Evolutionary conservation across 1,140 invertebrate genomes (phyloP), one percentile per base, ranked within the genome.

Genomic region (Drosophila ficusphila): DNA sequence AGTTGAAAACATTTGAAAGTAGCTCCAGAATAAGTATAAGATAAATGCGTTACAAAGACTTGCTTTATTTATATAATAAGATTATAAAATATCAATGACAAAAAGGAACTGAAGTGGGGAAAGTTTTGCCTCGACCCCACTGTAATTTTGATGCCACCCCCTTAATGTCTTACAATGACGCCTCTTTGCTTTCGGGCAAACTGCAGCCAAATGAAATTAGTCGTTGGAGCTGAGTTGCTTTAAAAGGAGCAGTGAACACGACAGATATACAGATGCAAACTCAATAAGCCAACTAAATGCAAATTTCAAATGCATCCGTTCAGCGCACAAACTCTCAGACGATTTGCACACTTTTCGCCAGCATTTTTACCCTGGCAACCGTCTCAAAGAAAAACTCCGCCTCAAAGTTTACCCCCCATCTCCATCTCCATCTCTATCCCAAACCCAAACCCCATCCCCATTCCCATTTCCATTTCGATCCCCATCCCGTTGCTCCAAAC

Each of bases 281-380:
- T 67, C 36, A 67, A 68, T 68, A 52, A 68, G 46, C 47, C 61
- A 67, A 68, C 64, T 67, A 67, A 67, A 68, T 68, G 64, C 64
- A 52, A 67, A 68, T 67, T 39, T 65, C 19, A 46, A 62, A 64
- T 64, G 25, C 25, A 62, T 25, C 38, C 60, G 58, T 34, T 44
- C 33, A 25, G 8, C 48, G 23, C 16, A 60, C 38, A 29, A 8
- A 52, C 46, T 23, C 11, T 18, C 16, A 18, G 33, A 23, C 48
- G 36, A 25, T 46, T 46, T 18, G 16, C 47, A 39, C 27, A 27
- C 36, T 19, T 39, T 39, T 18, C 53, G 8, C 11, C 14, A 27
- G 8, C 21, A 25, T 54, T 18, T 67, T 67, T 42, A 12, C 46
- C 31, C 23, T 36, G 11, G 11, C 25, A 14, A 25, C 29, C 9